Percentiles rank a stretch among this genome's conserved stretches.
phyloP scores from a whole-genome alignment of 2,797 vertebrate species.

The Dromococcyx pavoninus region DNA sequence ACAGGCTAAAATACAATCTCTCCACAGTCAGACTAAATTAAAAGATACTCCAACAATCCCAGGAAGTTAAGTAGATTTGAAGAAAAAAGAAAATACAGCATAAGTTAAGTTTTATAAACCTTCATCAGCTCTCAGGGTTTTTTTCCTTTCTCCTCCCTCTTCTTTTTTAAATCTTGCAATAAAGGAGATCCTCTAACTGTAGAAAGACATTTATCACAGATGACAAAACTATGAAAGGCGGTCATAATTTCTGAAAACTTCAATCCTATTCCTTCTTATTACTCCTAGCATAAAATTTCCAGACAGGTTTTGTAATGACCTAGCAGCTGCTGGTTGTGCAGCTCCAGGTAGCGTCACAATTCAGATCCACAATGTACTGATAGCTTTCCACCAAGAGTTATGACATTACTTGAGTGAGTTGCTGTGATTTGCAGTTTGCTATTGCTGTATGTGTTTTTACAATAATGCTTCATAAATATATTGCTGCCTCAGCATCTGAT shows the following conservation, averaged over 20 bases:
- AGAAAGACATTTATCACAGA: conserved; percentile 55
- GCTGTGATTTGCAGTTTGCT: conserved; percentile 14
- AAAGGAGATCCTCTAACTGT: conserved; percentile 40
- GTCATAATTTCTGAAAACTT: conserved; percentile 59
- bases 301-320: conserved; percentile 56
- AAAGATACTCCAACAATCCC: conserved; percentile 14
- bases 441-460: conserved; percentile 12
- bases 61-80: conserved; percentile 6
- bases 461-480: conserved; percentile 32
- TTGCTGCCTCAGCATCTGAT: conserved; percentile 44
- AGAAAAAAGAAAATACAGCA: conserved; percentile 22
- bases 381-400: conserved; percentile 2
- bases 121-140: neutral
- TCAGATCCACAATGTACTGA: neutral
- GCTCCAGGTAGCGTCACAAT: neutral
- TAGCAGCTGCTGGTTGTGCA: conserved; percentile 1
- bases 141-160: neutral
- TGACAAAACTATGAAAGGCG: conserved; percentile 49
- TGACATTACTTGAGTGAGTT: neutral
- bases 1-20: conserved; percentile 23
- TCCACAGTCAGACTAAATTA: conserved; percentile 30
- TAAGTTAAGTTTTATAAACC: conserved; percentile 1
- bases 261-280: conserved; percentile 3
- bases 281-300: conserved; percentile 52
- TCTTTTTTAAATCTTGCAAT: conserved; percentile 26